Evolutionary conservation across 2,888 invertebrate genomes (phyloP), one percentile per base, ranked within the genome.

Genomic region (Aphrophora alni): DNA sequence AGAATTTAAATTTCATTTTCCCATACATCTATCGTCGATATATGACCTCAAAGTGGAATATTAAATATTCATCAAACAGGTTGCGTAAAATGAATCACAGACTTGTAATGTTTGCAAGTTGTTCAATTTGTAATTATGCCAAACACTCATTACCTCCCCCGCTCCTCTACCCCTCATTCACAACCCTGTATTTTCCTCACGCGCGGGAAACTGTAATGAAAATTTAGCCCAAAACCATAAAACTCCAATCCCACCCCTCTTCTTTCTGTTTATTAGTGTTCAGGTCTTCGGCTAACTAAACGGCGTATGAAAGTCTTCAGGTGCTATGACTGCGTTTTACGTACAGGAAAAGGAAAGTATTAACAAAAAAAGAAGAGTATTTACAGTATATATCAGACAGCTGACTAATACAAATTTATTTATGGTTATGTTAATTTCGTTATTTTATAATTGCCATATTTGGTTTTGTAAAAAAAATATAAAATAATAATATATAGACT

Each of bases 161-260:
- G 3, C 33, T 33, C 33, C n/a, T n/a, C n/a, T n/a, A n/a, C 59
- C 21, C 1, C 59, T 59, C n/a, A 8, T 33, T 8, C 8, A 5
- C 5, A 1, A 59, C 59, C 21, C 21, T 21, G 59, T 59, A 59
- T 59, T 59, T 59, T 4, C 59, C 59, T 59, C 59, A 59, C 59
- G 59, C 59, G 59, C 59, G 59, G 21, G 21, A 59, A 59, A 59
- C 59, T 59, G 59, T 59, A 59, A 59, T 59, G 59, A 59, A 59
- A 59, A 59, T 59, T 59, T 59, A 59, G 59, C 59, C 59, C 21
- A 59, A 59, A 59, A 59, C 59, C 59, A 59, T 59, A 59, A 59
- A 59, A 59, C 59, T 59, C 12, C 59, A 21, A 59, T 4, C 4
- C 21, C 2, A 4, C 21, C 21, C 4, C 21, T 59, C 21, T 59